phyloP scores from a whole-genome alignment of 2,888 invertebrate species.

The Chrysomela aeneicollis region DNA sequence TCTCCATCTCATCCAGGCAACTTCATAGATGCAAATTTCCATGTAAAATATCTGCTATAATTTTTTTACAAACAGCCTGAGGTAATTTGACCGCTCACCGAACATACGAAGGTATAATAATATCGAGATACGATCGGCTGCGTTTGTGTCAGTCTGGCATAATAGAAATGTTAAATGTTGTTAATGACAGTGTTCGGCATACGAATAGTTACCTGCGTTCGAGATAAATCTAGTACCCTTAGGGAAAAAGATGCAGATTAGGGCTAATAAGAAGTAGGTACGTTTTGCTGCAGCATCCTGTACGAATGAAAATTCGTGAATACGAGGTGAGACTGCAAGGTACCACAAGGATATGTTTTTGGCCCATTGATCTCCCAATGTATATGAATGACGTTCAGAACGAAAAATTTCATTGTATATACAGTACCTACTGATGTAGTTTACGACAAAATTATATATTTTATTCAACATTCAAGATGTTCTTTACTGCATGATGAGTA shows the following conservation, averaged over 20 bases:
- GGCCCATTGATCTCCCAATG: no score
- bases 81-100: conserved; percentile 10
- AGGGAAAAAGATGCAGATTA: conserved; percentile 11
- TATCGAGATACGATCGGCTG: conserved; percentile 7
- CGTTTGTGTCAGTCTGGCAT: conserved; percentile 7
- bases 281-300: no score
- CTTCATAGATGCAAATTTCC: conserved; percentile 15
- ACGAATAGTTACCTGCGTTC: background rate
- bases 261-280: conserved; percentile 16
- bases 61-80: conserved; percentile 14
- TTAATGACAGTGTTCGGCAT: conserved; percentile 17
- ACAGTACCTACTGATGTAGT: no score
- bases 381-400: no score
- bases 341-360: no score
- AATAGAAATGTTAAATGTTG: conserved; percentile 21
- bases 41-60: background rate
- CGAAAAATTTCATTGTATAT: no score
- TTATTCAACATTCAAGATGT: no score
- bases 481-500: no score
- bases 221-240: conserved; percentile 12
- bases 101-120: conserved; percentile 12
- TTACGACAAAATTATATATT: no score
- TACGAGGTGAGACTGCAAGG: no score
- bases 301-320: no score
- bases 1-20: background rate